Evolutionary conservation across 2,888 invertebrate genomes (phyloP).

Genomic region (Sisyra nigra): DNA sequence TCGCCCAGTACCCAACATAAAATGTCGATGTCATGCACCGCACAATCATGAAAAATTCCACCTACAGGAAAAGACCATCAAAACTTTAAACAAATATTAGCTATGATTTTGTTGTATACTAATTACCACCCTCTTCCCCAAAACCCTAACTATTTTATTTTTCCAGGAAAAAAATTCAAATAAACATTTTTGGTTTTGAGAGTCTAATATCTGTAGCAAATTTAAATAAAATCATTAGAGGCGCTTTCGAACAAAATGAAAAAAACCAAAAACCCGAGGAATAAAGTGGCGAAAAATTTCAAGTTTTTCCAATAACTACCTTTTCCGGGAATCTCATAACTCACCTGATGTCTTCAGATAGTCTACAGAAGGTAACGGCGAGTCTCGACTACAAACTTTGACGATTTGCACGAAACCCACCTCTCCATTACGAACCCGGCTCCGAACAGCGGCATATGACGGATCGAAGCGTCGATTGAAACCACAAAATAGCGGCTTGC

Average conservation of each 20-base stretch:
- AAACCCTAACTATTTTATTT: too few relatives aligned
- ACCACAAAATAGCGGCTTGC: slow-evolving; percentile 40
- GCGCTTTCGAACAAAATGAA: too few relatives aligned
- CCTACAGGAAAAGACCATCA: slow-evolving; percentile 24
- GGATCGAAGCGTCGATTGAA: slow-evolving; percentile 56
- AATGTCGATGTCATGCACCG: slow-evolving; percentile 53
- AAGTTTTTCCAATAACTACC: too few relatives aligned
- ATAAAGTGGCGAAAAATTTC: too few relatives aligned
- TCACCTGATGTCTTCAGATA: slow-evolving; percentile 41
- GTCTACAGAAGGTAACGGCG: slow-evolving; percentile 42
- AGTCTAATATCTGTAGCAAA: too few relatives aligned
- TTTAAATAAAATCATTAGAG: too few relatives aligned
- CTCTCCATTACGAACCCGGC: slow-evolving; percentile 35
- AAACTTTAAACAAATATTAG: neutral
- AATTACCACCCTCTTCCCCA: too few relatives aligned
- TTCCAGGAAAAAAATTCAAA: too few relatives aligned
- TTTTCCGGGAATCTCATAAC: slow-evolving; percentile 4
- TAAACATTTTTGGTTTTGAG: too few relatives aligned
- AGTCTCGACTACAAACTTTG: slow-evolving; percentile 45
- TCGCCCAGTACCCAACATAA: slow-evolving; percentile 46
- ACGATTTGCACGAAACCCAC: slow-evolving; percentile 46
- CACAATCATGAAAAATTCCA: slow-evolving; percentile 51
- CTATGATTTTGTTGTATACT: too few relatives aligned
- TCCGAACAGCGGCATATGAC: slow-evolving; percentile 31
- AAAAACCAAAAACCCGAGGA: too few relatives aligned